phyloP scores from a whole-genome alignment of 1,140 invertebrate genomes.

The Caenorhabditis inopinata region DNA sequence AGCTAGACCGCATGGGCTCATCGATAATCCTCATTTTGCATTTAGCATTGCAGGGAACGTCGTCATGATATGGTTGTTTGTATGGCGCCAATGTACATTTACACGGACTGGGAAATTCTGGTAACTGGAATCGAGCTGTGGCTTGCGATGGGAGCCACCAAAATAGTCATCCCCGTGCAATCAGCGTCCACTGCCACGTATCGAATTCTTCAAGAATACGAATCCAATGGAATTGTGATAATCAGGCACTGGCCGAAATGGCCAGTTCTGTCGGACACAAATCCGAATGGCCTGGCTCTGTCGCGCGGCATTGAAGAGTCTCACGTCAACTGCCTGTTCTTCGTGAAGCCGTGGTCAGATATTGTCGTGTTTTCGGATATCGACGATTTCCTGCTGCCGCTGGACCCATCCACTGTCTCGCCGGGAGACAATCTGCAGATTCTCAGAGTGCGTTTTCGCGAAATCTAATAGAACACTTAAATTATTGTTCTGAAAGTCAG shows the following conservation, averaged over 20 bases:
- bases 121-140: conserved; percentile 56
- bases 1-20: too few species aligned
- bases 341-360: conserved; percentile 64
- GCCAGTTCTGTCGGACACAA: conserved; percentile 64
- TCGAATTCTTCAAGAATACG: conserved; percentile 59
- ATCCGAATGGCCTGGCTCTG: conserved; percentile 64
- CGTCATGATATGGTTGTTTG: conserved; percentile 62
- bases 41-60: conserved; percentile 7
- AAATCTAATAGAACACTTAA: too few species aligned
- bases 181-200: conserved; percentile 59
- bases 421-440: conserved; percentile 57
- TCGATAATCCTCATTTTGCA: too few species aligned
- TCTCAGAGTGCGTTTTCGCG: conserved; percentile 55
- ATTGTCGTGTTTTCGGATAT: conserved; percentile 66
- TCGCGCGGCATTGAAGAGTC: conserved; percentile 65
- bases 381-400: conserved; percentile 64
- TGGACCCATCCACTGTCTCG: conserved; percentile 53
- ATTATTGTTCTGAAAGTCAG: too few species aligned
- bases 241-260: conserved; percentile 65
- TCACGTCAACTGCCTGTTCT: conserved; percentile 65
- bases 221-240: conserved; percentile 60
- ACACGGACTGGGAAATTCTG: conserved; percentile 66
- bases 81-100: conserved; percentile 65
- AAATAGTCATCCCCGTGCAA: conserved; percentile 64
- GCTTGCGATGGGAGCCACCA: conserved; percentile 64